A percentile compares a stretch with the other conserved stretches of the same genome.
These are phyloP conservation scores for Drosophila subpulchrella DNA, from an alignment of 1,140 invertebrate genomes.

Conservation along the genomic window DNA sequence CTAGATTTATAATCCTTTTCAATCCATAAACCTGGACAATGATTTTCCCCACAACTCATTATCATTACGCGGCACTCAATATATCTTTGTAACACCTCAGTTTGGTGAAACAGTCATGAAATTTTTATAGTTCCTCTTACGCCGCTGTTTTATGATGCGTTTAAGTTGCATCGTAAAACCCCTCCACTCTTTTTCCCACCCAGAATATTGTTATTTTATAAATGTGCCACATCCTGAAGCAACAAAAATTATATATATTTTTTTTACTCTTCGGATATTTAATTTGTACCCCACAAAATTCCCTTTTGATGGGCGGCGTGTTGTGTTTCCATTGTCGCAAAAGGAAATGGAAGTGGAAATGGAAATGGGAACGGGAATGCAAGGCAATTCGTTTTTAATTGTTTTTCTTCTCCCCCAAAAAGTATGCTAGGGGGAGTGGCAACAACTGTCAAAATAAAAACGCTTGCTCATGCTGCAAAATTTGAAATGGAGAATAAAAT, in stretches of 20 bases:
- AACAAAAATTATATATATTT: slow-evolving; percentile 31
- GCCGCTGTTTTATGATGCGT: slow-evolving; percentile 42
- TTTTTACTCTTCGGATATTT: slow-evolving; percentile 25
- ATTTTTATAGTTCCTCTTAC: slow-evolving; percentile 39
- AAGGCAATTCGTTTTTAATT: slow-evolving; percentile 75
- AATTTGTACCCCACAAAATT: slow-evolving; percentile 48
- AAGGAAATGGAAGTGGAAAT: slow-evolving; percentile 2
- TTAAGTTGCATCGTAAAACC: slow-evolving; percentile 46
- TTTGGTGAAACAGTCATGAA: slow-evolving; percentile 18
- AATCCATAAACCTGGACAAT: not conserved
- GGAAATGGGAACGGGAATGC: slow-evolving; percentile 26
- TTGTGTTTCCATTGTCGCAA: slow-evolving; percentile 25
- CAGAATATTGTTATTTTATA: slow-evolving; percentile 30
- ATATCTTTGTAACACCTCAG: slow-evolving; percentile 35
- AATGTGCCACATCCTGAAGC: slow-evolving; percentile 51
- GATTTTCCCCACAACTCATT: slow-evolving; percentile 12
- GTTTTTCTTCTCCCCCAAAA: slow-evolving; percentile 54
- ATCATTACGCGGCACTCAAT: slow-evolving; percentile 28
- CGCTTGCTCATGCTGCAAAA: slow-evolving; percentile 67
- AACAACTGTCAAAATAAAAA: slow-evolving; percentile 80
- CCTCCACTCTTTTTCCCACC: not conserved
- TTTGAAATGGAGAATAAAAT: slow-evolving; percentile 71
- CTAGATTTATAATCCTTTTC: slow-evolving; percentile 1
- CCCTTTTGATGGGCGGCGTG: slow-evolving; percentile 14
- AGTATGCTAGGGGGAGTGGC: slow-evolving; percentile 23